Evolutionary conservation across 2,888 invertebrate genomes (phyloP), one percentile per base, ranked within the genome.

Genomic region (Hirtodrosophila histrioides): DNA sequence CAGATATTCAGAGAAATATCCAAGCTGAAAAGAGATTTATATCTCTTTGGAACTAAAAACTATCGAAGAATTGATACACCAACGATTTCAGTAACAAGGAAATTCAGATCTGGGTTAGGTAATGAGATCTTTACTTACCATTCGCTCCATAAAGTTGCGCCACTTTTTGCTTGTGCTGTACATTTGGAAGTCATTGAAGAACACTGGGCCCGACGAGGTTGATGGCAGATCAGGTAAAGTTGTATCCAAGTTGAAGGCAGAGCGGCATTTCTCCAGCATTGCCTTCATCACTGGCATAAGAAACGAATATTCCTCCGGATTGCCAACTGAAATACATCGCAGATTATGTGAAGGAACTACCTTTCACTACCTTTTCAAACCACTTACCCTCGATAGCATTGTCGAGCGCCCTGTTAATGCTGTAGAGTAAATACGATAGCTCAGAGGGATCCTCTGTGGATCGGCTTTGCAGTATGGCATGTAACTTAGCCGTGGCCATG

Each of bases 211-310:
- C 10, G 93, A 91, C 8, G 92, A 91, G 2, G 93, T 93, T 4
- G 92, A 90, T 0, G 94, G 93, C 43, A 94, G 84, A 71, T 92
- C 92, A 0, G 93, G 92, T 37, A 93, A 69, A 46, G 92, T 90
- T 9, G 82, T 69, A 36, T 90, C 89, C 60, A 92, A 76, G 65
- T 90, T 90, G 54, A 92, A 91, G 24, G 91, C 86, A 7, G 67
- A 56, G 12, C 90, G 88, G 40, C 92, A 90, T 85, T 94, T 94
- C 65, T 94, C 94, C 41, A 94, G 89, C 37, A 94, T 86, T 0
- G 94, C 93, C 86, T 94, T 93, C 92, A 94, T 92, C 10, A 94
- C 93, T 1, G 94, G 94, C 88, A 94, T 93, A 24, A 94, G 87
- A 81, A 94, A 94, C 3, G 93, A 93, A 86, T 94, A 94, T 75